Conservation (phyloP, 1,140 invertebrate species). For the Archegozetes longisetosus region DNA sequence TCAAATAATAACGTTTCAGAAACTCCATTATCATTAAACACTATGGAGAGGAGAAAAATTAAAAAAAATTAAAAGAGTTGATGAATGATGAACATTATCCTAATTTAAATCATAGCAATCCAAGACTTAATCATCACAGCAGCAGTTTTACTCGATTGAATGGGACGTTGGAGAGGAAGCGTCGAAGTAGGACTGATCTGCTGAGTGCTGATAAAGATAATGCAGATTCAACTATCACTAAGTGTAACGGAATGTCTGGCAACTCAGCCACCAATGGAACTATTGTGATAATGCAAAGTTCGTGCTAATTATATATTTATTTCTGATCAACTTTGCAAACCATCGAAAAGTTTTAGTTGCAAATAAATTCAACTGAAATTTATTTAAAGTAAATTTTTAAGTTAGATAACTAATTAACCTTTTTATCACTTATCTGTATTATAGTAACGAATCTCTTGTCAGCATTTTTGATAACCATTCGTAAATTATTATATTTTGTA, state of each 20-base stretch:
- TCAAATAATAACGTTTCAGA: not conserved
- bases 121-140: conserved; percentile 8
- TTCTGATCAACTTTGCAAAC: too few relatives aligned
- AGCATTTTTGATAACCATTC: too few relatives aligned
- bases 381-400: too few relatives aligned
- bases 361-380: too few relatives aligned
- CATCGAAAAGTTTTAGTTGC: not conserved
- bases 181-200: conserved; percentile 9
- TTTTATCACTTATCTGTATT: too few relatives aligned
- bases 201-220: not conserved
- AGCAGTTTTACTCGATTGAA: conserved; percentile 11
- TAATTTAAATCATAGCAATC: not conserved
- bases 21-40: not conserved
- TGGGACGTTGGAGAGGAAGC: conserved; percentile 15
- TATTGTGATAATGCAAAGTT: conserved; percentile 16
- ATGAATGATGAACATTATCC: not conserved
- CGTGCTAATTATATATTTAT: conserved; percentile 2
- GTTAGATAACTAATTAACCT: too few relatives aligned
- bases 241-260: not conserved
- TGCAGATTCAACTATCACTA: not conserved
- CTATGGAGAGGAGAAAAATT: conserved; percentile 1
- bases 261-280: not conserved
- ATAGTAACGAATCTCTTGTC: too few relatives aligned
- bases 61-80: not conserved
- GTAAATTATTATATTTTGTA: too few relatives aligned